These are phyloP conservation scores for Darevskia nairensis DNA, from an alignment of 2,797 vertebrate genomes.

Conservation along the genomic window DNA sequence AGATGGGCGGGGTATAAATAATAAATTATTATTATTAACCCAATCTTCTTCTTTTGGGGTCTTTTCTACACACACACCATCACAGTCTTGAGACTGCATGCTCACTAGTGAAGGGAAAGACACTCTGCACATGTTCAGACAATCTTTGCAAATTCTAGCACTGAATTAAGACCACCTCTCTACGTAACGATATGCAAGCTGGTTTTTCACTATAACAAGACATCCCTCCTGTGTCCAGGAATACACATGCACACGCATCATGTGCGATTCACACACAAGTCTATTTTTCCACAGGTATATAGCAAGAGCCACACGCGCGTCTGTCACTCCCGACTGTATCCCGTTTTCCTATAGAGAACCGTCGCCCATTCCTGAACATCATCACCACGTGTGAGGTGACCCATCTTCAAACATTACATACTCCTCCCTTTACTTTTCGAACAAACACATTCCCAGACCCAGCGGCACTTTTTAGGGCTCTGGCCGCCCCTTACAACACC, in stretches of 20 bases:
- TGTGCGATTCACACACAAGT: neutral
- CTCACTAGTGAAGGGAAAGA: neutral
- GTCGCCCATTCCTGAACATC: accelerated
- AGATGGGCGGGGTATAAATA: no score
- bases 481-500: constrained; percentile 30
- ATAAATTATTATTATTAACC: neutral
- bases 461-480: neutral
- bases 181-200: neutral
- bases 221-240: neutral
- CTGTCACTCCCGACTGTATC: neutral
- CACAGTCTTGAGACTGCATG: neutral
- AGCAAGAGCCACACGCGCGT: accelerated
- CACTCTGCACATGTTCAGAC: neutral
- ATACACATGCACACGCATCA: neutral
- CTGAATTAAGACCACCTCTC: neutral
- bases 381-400: neutral
- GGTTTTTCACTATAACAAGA: neutral
- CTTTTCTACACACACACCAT: no score
- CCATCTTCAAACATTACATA: neutral
- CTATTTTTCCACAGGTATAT: accelerated
- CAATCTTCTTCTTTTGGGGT: no score
- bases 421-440: neutral
- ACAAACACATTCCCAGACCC: constrained; percentile 3
- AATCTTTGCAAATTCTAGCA: neutral
- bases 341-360: neutral